A percentile compares a stretch with the other conserved stretches of the same genome.
These are phyloP conservation scores for Ferrisia virgata DNA, from an alignment of 2,888 invertebrate species.

Conservation along the genomic window DNA sequence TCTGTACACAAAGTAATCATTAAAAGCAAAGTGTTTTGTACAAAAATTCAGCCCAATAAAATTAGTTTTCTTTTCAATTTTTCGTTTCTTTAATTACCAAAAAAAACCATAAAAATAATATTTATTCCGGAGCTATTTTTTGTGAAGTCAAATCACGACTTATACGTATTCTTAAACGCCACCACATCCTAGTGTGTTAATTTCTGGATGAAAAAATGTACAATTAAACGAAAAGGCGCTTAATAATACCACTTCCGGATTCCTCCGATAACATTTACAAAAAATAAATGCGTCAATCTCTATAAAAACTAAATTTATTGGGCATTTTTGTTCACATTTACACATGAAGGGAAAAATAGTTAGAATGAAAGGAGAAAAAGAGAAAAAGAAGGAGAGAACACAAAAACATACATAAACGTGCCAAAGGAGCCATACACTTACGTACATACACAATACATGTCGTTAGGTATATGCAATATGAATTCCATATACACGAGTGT, in stretches of 20 bases:
- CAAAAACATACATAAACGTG: background rate
- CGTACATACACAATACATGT: conserved; percentile 3
- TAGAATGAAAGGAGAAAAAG: background rate
- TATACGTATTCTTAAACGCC: background rate
- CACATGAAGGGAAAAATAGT: background rate
- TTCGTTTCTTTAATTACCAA: background rate
- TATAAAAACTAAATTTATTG: conserved; percentile 44
- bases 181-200: background rate
- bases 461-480: background rate
- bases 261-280: background rate
- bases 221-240: background rate
- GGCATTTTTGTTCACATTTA: conserved; percentile 44
- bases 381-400: background rate
- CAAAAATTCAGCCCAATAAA: conserved; percentile 42
- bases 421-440: conserved; percentile 13
- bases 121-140: conserved; percentile 35
- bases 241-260: background rate
- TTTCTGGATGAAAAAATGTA: background rate
- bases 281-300: conserved; percentile 36
- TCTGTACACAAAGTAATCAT: background rate
- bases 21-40: conserved; percentile 2
- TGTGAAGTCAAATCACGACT: background rate
- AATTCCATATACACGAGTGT: background rate
- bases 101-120: conserved; percentile 17
- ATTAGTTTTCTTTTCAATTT: conserved; percentile 9